These are phyloP conservation scores for Tenthredo mesomela DNA, from an alignment of 2,888 invertebrate genomes.

Conservation along the genomic window DNA sequence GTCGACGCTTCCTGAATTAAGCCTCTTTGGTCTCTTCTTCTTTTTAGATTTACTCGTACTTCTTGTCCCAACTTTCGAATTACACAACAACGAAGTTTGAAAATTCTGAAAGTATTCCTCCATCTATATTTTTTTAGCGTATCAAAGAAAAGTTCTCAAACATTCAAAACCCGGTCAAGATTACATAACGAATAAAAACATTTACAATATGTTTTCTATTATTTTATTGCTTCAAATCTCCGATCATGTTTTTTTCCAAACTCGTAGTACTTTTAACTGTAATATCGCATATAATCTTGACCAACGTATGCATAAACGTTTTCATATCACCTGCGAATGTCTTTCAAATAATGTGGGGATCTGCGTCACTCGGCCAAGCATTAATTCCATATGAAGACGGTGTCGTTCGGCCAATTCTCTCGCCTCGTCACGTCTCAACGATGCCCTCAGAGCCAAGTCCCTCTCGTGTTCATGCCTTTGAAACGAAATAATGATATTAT, in stretches of 20 bases:
- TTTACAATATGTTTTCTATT: not conserved
- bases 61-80: conserved; percentile 60
- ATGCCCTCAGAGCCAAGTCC: conserved; percentile 84
- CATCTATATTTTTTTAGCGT: conserved; percentile 55
- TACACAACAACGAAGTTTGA: conserved; percentile 60
- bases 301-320: not conserved
- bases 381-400: conserved; percentile 85
- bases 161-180: conserved; percentile 62
- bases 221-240: not conserved
- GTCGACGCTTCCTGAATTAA: conserved; percentile 67
- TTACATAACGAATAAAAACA: not conserved
- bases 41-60: conserved; percentile 51
- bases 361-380: conserved; percentile 85
- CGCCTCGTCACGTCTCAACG: conserved; percentile 85
- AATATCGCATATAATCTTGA: conserved; percentile 19
- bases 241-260: not conserved
- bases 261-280: not conserved
- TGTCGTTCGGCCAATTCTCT: conserved; percentile 84
- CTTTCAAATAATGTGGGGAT: conserved; percentile 87
- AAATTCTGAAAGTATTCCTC: conserved; percentile 63
- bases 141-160: conserved; percentile 66
- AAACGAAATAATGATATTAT: conserved; percentile 23
- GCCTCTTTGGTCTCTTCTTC: conserved; percentile 62
- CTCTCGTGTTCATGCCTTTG: conserved; percentile 80
- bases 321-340: conserved; percentile 81